These are phyloP conservation scores for Syngnathus rostellatus DNA, from an alignment of 2,797 vertebrate genomes.

Conservation along the genomic window DNA sequence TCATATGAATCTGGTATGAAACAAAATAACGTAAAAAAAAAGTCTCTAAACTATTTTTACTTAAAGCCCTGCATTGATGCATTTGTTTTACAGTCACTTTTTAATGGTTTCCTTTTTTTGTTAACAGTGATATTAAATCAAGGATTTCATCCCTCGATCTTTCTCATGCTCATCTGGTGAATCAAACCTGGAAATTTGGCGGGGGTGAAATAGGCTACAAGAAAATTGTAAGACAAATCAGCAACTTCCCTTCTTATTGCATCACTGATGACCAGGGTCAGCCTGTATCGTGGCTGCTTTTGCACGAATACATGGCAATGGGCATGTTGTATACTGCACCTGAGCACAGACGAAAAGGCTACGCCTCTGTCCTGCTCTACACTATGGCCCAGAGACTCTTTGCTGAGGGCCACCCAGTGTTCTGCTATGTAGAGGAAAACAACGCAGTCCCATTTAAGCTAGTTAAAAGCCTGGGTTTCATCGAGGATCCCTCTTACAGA, in stretches of 20 bases:
- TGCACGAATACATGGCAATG: conserved; percentile 52
- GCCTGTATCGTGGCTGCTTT: conserved; percentile 56
- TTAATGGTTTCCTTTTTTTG: not conserved
- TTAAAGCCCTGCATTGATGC: not conserved
- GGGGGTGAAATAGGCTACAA: conserved; percentile 29
- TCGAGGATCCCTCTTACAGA: conserved; percentile 53
- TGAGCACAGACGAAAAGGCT: conserved; percentile 60
- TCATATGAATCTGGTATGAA: not conserved
- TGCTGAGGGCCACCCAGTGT: conserved; percentile 52
- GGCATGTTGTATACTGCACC: conserved; percentile 56
- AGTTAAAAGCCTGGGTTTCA: conserved; percentile 56
- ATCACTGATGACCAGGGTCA: conserved; percentile 42
- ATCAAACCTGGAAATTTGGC: conserved; percentile 63
- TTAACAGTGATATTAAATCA: conserved; percentile 35
- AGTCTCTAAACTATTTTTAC: not conserved
- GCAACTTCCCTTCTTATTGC: conserved; percentile 51
- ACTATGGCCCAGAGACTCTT: conserved; percentile 46
- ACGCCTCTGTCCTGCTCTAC: conserved; percentile 54
- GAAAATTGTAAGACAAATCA: conserved; percentile 30
- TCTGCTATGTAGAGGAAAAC: conserved; percentile 57
- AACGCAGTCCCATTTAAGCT: conserved; percentile 52
- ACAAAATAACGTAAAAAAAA: not conserved
- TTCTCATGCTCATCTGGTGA: conserved; percentile 54
- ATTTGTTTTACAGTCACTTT: not conserved
- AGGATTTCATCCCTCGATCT: conserved; percentile 45